phyloP scores from a whole-genome alignment of 2,797 vertebrate species.

The Odontamblyopus lacepedii region DNA sequence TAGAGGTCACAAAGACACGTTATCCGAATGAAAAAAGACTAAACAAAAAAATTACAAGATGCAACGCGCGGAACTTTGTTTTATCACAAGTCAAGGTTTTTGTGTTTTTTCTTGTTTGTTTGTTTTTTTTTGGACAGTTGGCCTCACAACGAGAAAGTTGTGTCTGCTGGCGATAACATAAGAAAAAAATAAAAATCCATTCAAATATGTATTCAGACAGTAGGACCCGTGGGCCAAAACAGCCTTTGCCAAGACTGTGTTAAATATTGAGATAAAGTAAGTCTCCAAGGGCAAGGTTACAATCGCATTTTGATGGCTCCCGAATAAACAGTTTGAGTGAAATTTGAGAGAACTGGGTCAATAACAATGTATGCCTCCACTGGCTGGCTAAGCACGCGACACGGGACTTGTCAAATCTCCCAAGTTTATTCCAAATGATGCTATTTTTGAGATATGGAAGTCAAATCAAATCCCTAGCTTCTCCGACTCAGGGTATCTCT shows the following conservation, averaged over 20 bases:
- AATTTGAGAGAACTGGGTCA: constrained; percentile 54
- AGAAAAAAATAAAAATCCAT: constrained; percentile 45
- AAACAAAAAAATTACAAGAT: constrained; percentile 34
- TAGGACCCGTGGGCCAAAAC: constrained; percentile 42
- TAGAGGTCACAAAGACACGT: constrained; percentile 24
- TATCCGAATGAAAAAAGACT: constrained; percentile 44
- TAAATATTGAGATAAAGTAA: constrained; percentile 50
- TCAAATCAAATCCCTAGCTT: constrained; percentile 30
- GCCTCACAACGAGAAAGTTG: constrained; percentile 47
- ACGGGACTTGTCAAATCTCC: constrained; percentile 28
- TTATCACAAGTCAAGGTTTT: constrained; percentile 61
- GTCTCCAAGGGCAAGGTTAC: constrained; percentile 31
- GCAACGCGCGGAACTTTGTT: constrained; percentile 43
- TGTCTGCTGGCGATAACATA: constrained; percentile 40
- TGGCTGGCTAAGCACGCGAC: constrained; percentile 6
- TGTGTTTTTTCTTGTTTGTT: constrained; percentile 21
- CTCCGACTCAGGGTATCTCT: constrained; percentile 28
- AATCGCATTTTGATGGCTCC: constrained; percentile 36
- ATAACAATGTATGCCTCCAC: constrained; percentile 23
- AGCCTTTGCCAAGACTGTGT: constrained; percentile 39
- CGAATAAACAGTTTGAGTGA: constrained; percentile 41
- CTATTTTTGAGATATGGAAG: constrained; percentile 17
- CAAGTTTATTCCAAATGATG: constrained; percentile 13
- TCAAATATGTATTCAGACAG: constrained; percentile 45
- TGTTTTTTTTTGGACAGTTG: constrained; percentile 47